Evolutionary conservation across 2,797 vertebrate genomes (phyloP).

Genomic region (Glyptemys insculpta): DNA sequence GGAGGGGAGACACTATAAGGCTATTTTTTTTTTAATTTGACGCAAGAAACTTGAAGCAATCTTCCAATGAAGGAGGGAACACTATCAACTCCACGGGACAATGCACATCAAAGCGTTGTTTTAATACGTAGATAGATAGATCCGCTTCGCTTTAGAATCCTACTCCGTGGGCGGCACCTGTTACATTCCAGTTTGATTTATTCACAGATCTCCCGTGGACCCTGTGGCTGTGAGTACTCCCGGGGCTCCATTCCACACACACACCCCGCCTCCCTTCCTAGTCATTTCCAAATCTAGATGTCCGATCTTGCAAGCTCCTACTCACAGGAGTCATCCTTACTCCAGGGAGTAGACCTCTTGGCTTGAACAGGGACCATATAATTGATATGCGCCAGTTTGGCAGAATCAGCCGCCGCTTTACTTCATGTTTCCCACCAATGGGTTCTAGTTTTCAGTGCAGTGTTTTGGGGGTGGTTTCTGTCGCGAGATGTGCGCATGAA

Average conservation of each 20-base stretch:
- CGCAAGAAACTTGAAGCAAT: rapidly evolving
- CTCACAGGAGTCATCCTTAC: not conserved
- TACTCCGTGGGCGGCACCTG: not conserved
- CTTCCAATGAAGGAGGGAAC: rapidly evolving
- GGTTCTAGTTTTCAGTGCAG: too few species aligned
- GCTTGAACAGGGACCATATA: not conserved
- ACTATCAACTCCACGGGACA: rapidly evolving
- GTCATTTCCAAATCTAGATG: not conserved
- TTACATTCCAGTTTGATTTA: not conserved
- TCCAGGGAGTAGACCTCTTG: not conserved
- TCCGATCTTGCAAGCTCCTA: not conserved
- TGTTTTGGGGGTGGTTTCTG: not conserved
- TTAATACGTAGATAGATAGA: not conserved
- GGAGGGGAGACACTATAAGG: too few species aligned
- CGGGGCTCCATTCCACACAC: not conserved
- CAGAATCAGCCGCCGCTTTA: too few species aligned
- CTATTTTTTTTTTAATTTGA: not conserved
- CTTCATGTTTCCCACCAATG: too few species aligned
- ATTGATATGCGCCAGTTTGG: not conserved
- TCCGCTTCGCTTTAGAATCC: not conserved
- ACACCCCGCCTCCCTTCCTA: not conserved
- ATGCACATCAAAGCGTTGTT: rapidly evolving
- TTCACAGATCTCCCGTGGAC: not conserved
- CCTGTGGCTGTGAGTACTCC: not conserved
- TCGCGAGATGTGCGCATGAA: not conserved